phyloP scores from a whole-genome alignment of 2,113 vertebrate genomes.

The Cheirogaleus medius region DNA sequence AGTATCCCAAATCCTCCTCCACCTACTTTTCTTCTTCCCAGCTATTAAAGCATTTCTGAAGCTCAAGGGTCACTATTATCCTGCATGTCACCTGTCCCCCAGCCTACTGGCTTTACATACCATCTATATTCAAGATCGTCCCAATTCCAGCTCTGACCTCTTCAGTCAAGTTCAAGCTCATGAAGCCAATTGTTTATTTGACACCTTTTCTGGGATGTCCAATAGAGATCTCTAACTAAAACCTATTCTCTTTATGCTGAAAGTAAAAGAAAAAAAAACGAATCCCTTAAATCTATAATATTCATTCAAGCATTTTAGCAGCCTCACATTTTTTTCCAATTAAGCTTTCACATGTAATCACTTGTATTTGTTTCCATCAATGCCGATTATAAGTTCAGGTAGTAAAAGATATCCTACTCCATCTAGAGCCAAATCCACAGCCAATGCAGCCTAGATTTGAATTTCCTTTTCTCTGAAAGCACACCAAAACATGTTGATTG shows the following conservation, averaged over 20 bases:
- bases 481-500: not conserved
- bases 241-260: not conserved
- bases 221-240: not conserved
- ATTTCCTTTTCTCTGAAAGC: not conserved
- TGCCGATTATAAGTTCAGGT: not conserved
- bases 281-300: not conserved
- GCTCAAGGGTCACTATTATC: not conserved
- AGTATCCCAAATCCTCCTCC: not conserved
- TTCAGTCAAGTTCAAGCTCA: not conserved
- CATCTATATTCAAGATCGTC: not conserved
- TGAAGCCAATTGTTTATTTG: not conserved
- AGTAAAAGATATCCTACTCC: not conserved
- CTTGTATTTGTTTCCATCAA: not conserved
- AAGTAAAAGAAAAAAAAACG: not conserved
- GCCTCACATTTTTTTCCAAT: not conserved
- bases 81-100: not conserved
- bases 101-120: not conserved
- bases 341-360: not conserved
- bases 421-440: not conserved
- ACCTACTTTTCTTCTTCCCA: not conserved
- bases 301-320: not conserved
- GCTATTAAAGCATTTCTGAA: not conserved
- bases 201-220: not conserved
- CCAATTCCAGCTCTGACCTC: not conserved
- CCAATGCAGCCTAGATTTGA: not conserved